Percentiles rank a stretch among this genome's conserved stretches.
phyloP scores from a whole-genome alignment of 2,888 invertebrate species.

The Leptura quadrifasciata region DNA sequence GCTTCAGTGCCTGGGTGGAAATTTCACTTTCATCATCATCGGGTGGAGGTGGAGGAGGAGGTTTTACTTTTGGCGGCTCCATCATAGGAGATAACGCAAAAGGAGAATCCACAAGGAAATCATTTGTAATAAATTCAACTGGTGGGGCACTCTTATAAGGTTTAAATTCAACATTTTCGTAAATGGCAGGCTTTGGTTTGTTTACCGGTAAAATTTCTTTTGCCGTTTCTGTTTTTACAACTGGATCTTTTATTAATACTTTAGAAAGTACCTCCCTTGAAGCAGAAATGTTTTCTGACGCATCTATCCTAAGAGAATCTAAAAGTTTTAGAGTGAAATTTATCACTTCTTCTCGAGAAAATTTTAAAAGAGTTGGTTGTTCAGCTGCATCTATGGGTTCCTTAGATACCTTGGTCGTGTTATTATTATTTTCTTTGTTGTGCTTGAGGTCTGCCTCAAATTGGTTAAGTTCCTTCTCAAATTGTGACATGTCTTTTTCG shows the following conservation, averaged over 20 bases:
- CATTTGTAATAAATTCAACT: slow-evolving; percentile 67
- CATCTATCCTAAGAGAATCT: slow-evolving; percentile 72
- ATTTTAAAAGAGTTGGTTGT: slow-evolving; percentile 29
- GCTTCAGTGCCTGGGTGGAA: slow-evolving; percentile 75
- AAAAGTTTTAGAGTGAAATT: slow-evolving; percentile 71
- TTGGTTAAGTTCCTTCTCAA: slow-evolving; percentile 49
- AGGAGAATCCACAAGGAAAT: slow-evolving; percentile 75
- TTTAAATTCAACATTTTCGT: slow-evolving; percentile 73
- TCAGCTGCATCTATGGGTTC: slow-evolving; percentile 20
- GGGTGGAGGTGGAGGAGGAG: slow-evolving; percentile 88
- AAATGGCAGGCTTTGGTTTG: slow-evolving; percentile 71
- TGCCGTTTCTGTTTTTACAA: slow-evolving; percentile 37
- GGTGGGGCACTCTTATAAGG: slow-evolving; percentile 71
- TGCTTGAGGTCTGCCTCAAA: slow-evolving; percentile 41
- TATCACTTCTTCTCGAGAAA: slow-evolving; percentile 64
- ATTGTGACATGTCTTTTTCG: slow-evolving; percentile 50
- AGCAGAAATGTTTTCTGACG: slow-evolving; percentile 61
- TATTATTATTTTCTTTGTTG: slow-evolving; percentile 42
- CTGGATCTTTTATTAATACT: slow-evolving; percentile 27
- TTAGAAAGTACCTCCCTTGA: slow-evolving; percentile 36
- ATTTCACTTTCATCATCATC: slow-evolving; percentile 72
- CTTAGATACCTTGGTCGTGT: slow-evolving; percentile 24
- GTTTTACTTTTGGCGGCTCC: slow-evolving; percentile 76
- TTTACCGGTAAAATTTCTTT: slow-evolving; percentile 46
- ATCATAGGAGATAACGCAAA: slow-evolving; percentile 78